phyloP scores from a whole-genome alignment of 2,888 invertebrate species.

The Bedellia somnulentella region DNA sequence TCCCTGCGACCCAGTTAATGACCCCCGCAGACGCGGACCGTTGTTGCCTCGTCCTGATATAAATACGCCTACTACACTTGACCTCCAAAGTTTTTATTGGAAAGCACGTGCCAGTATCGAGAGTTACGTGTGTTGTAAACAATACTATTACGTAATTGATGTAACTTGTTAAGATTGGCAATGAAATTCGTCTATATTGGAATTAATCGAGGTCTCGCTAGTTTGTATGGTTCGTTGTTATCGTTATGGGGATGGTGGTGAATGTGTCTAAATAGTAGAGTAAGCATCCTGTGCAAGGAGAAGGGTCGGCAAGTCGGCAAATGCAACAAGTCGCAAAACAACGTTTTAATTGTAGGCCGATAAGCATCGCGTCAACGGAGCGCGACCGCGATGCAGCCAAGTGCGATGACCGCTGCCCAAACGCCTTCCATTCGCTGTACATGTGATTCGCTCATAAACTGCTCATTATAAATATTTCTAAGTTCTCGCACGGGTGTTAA shows the following conservation, averaged over 20 bases:
- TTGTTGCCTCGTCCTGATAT: slow-evolving; percentile 53
- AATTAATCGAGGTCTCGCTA: too few species aligned
- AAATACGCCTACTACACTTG: slow-evolving; percentile 62
- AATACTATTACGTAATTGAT: slow-evolving; percentile 20
- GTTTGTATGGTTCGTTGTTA: too few species aligned
- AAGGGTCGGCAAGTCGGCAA: slow-evolving; percentile 13
- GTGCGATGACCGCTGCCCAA: slow-evolving; percentile 49
- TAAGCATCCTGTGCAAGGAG: too few species aligned
- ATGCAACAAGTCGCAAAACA: slow-evolving; percentile 55
- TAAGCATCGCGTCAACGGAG: slow-evolving; percentile 47
- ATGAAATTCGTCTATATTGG: too few species aligned
- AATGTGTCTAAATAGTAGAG: background rate
- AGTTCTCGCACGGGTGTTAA: too few species aligned
- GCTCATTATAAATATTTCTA: too few species aligned
- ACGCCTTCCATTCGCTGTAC: slow-evolving; percentile 20
- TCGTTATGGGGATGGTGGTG: background rate
- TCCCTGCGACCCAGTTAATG: slow-evolving; percentile 59
- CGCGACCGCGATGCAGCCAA: slow-evolving; percentile 36
- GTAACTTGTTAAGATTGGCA: slow-evolving; percentile 5
- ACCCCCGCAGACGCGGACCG: slow-evolving; percentile 44
- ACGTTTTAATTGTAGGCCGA: slow-evolving; percentile 42
- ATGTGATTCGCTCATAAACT: slow-evolving; percentile 3
- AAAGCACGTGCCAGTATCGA: slow-evolving; percentile 49
- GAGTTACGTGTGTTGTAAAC: slow-evolving; percentile 35
- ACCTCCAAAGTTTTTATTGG: slow-evolving; percentile 61